These are phyloP conservation scores for Agraylea sexmaculata DNA, from an alignment of 1,140 invertebrate genomes.

Conservation along the genomic window DNA sequence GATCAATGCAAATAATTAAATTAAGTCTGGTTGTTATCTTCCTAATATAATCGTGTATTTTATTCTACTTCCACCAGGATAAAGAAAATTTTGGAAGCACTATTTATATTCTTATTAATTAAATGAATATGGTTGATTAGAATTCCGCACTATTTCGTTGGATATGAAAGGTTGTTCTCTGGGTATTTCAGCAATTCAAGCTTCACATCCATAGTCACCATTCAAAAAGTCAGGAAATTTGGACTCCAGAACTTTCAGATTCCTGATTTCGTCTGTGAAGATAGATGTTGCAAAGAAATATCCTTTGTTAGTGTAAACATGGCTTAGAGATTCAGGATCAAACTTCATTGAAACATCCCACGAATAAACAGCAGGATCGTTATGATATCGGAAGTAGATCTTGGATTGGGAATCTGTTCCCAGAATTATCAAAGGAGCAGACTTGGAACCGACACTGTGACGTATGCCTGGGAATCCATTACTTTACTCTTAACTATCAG, in stretches of 20 bases:
- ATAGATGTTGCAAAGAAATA: slow-evolving; percentile 14
- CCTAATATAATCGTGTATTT: not conserved
- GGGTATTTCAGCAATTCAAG: slow-evolving; percentile 6
- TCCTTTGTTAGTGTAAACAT: slow-evolving; percentile 15
- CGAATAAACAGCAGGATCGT: slow-evolving; percentile 9
- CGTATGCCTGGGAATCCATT: too few relatives aligned
- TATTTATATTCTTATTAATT: not conserved
- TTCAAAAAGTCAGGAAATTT: slow-evolving; percentile 13
- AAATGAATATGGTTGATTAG: not conserved
- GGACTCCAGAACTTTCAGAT: slow-evolving; percentile 16
- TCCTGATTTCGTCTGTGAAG: slow-evolving; percentile 6
- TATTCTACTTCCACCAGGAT: not conserved
- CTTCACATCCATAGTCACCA: slow-evolving; percentile 8
- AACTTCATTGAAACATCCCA: slow-evolving; percentile 14
- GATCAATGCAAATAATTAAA: too few relatives aligned
- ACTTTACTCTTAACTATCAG: too few relatives aligned
- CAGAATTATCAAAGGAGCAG: slow-evolving; percentile 13
- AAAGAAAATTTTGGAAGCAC: not conserved
- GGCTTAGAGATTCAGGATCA: slow-evolving; percentile 3
- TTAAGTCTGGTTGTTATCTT: not conserved
- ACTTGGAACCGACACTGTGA: slow-evolving; percentile 11
- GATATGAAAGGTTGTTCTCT: not conserved
- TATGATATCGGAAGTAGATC: slow-evolving; percentile 13
- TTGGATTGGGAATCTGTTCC: slow-evolving; percentile 8
- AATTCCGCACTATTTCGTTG: not conserved